phyloP scores from a whole-genome alignment of 2,797 vertebrate species.

The Muraenolepis orangiensis region DNA sequence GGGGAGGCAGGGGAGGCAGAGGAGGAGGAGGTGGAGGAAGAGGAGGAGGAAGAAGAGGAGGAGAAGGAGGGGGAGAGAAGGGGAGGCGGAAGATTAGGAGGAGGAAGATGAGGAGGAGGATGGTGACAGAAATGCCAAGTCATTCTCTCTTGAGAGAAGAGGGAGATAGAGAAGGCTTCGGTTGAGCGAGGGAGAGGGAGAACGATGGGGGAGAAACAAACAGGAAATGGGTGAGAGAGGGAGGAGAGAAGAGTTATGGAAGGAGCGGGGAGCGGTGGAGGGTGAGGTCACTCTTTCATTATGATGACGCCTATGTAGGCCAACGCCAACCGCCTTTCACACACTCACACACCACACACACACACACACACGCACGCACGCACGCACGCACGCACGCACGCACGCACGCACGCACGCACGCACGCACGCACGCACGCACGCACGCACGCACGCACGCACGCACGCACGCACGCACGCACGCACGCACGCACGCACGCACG shows the following conservation, averaged over 20 bases:
- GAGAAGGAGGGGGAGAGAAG: too few relatives aligned
- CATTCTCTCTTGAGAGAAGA: neutral
- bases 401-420: neutral
- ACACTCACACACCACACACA: neutral
- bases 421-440: neutral
- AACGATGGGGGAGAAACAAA: neutral
- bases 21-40: too few relatives aligned
- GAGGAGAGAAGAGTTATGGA: constrained; percentile 6
- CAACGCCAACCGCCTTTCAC: constrained; percentile 16
- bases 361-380: neutral
- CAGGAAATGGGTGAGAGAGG: neutral
- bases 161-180: neutral
- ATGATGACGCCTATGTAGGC: constrained; percentile 49
- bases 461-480: too few relatives aligned
- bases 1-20: too few relatives aligned
- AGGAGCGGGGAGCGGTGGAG: constrained; percentile 25
- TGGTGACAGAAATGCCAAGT: too few relatives aligned
- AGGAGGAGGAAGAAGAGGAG: too few relatives aligned
- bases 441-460: neutral
- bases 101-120: too few relatives aligned
- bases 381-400: too few relatives aligned
- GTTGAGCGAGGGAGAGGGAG: neutral
- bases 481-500: neutral
- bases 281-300: constrained; percentile 37
- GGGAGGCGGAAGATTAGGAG: too few relatives aligned